phyloP scores from a whole-genome alignment of 1,140 invertebrate genomes.

The Eumaeus atala region DNA sequence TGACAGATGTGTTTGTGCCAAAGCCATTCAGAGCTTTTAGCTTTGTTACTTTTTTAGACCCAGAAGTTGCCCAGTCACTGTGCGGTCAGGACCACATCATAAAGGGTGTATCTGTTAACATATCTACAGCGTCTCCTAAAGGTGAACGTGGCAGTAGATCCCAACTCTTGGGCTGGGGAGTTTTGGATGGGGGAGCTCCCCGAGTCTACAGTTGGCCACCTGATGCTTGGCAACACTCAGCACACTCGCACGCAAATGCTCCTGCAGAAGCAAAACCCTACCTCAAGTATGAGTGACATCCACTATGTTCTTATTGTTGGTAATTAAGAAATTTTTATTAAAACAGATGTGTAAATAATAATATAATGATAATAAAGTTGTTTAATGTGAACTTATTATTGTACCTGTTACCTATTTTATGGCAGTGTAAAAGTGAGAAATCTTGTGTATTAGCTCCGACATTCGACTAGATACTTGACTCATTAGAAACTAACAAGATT shows the following conservation, averaged over 20 bases:
- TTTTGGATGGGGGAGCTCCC: conserved; percentile 41
- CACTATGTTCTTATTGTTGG: conserved; percentile 46
- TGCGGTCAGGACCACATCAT: conserved; percentile 98
- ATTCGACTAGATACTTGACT: too few species aligned
- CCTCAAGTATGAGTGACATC: conserved; percentile 61
- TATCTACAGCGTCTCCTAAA: conserved; percentile 95
- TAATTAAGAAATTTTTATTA: conserved; percentile 64
- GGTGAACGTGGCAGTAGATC: conserved; percentile 54
- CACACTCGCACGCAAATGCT: conserved; percentile 22
- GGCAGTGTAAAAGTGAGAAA: conserved; percentile 8
- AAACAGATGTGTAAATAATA: conserved; percentile 64
- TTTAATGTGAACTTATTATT: conserved; percentile 21
- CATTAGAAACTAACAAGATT: too few species aligned
- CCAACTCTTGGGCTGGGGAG: conserved; percentile 47
- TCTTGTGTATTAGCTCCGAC: neutral
- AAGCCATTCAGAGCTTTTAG: conserved; percentile 95
- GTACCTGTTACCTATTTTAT: conserved; percentile 11
- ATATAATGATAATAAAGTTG: conserved; percentile 60
- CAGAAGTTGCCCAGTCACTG: conserved; percentile 92
- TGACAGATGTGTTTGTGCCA: conserved; percentile 96
- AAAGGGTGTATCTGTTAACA: conserved; percentile 94
- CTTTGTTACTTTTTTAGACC: conserved; percentile 96
- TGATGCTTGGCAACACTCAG: conserved; percentile 44
- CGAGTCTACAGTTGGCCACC: conserved; percentile 55
- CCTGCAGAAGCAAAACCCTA: conserved; percentile 53